Base-by-base conservation (phyloP, 2,797 vertebrate genomes). In the Pitangus sulphuratus region DNA sequence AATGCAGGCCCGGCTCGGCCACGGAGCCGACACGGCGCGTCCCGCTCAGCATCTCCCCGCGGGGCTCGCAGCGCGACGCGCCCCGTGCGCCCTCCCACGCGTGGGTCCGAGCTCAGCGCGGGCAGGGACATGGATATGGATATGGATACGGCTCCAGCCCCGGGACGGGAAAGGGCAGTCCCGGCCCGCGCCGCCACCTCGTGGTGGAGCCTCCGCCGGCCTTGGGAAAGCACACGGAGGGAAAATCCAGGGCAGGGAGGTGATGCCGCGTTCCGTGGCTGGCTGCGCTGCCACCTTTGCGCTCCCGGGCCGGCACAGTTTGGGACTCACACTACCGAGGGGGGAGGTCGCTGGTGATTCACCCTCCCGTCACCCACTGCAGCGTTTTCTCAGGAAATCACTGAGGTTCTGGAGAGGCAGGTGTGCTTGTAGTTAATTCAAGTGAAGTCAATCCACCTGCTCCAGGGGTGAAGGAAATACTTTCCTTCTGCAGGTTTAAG, bases 161-260 rank as follows among this genome's bases (percentile, higher is more conserved):
- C 31, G n/a, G n/a, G 14, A 14, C 4, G n/a, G 21, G 54, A 35
- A 24, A 24, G n/a, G n/a, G 54, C n/a, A 13, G 54, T 33, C 15
- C n/a, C 28, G 28, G 39, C 22, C 47, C 10, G 15, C 16, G 30
- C 48, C 56, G 74, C 79, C 87, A 25, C 37, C 71, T 70, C 1
- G 79, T 17, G 87, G 79, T 5, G 64, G n/a, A 83, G 24, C 9
- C 1, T 3, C 1, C 2, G 2, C 5, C 6, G 7, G 16, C 33
- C 7, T 22, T 2, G 9, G 58, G n/a, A 16, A 13, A 2, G 12
- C 6, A 0, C 12, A 0, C 0, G 1, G 5, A 0, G n/a, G 4
- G 65, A 31, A 11, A 19, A 21, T 2, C 4, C 11, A 0, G 26
- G 15, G 1, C 10, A 1, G 8, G 6, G 40, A 40, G 14, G 40